phyloP scores from a whole-genome alignment of 1,140 invertebrate genomes.

The Nasonia vitripennis region DNA sequence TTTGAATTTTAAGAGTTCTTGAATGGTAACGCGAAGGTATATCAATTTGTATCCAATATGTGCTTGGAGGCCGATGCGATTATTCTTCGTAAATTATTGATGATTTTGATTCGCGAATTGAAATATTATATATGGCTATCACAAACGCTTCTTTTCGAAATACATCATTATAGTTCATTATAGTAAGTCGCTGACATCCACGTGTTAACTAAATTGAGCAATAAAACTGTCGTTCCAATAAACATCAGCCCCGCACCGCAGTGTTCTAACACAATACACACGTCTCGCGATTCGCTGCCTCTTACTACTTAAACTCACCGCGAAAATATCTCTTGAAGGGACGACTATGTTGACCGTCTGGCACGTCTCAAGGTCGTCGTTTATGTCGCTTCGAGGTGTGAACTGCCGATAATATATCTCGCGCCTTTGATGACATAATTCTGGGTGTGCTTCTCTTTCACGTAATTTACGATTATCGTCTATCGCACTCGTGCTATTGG shows the following conservation, averaged over 20 bases:
- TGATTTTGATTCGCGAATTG: neutral
- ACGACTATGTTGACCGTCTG: neutral
- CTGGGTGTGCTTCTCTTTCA: too few species aligned
- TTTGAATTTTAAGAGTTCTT: too few species aligned
- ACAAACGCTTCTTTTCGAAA: too few species aligned
- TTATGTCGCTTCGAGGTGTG: neutral
- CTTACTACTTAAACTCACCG: slow-evolving; percentile 14
- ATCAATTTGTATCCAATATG: neutral
- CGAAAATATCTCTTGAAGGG: neutral
- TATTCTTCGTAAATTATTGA: neutral
- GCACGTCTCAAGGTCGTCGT: neutral
- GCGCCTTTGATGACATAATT: neutral
- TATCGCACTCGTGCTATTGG: too few species aligned
- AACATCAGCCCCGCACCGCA: neutral
- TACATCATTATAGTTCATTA: too few species aligned
- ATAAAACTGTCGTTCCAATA: neutral
- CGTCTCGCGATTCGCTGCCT: slow-evolving; percentile 26
- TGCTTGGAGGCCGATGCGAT: neutral
- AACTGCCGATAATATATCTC: neutral
- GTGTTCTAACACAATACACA: neutral
- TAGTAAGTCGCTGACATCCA: too few species aligned
- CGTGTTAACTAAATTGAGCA: neutral
- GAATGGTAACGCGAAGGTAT: neutral
- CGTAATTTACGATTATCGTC: too few species aligned
- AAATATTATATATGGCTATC: neutral